Percentiles rank a stretch among this genome's conserved stretches.
Evolutionary conservation across 2,888 invertebrate genomes (phyloP).

Genomic region (Lochmaea capreae): DNA sequence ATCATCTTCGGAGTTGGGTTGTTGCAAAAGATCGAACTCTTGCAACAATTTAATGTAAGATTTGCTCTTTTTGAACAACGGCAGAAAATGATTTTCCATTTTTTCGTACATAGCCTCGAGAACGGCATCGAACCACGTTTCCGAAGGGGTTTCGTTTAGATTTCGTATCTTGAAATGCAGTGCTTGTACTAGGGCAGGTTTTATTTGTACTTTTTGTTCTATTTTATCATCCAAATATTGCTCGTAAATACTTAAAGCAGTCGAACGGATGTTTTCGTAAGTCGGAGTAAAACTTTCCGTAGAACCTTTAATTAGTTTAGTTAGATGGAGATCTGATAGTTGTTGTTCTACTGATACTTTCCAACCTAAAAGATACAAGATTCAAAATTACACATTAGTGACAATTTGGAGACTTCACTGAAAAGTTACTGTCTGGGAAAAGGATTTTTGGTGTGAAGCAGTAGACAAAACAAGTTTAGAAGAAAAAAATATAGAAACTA

Average conservation of each 20-base stretch:
- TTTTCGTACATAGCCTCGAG: constrained; percentile 78
- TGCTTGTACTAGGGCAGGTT: constrained; percentile 71
- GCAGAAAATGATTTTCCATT: constrained; percentile 71
- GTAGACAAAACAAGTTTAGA: too few relatives aligned
- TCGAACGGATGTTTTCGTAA: constrained; percentile 69
- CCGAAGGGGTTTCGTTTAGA: constrained; percentile 71
- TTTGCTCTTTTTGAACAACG: constrained; percentile 74
- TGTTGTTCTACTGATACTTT: constrained; percentile 79
- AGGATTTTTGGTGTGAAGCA: too few relatives aligned
- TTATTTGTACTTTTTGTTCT: constrained; percentile 72
- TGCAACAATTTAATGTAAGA: constrained; percentile 78
- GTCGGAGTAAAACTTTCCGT: constrained; percentile 62
- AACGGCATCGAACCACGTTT: constrained; percentile 87
- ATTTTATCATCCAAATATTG: constrained; percentile 82
- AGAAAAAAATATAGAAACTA: too few relatives aligned
- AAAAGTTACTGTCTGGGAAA: too few relatives aligned
- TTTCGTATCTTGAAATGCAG: constrained; percentile 72
- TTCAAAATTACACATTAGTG: background rate
- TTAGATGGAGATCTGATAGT: constrained; percentile 70
- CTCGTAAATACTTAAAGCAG: constrained; percentile 79
- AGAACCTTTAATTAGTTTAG: constrained; percentile 63
- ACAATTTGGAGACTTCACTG: too few relatives aligned
- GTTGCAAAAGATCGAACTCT: constrained; percentile 77
- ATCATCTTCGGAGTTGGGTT: constrained; percentile 70
- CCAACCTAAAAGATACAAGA: constrained; percentile 66